Conservation (phyloP, 2,797 vertebrate genomes). For the Brachyrhaphis roseni region DNA sequence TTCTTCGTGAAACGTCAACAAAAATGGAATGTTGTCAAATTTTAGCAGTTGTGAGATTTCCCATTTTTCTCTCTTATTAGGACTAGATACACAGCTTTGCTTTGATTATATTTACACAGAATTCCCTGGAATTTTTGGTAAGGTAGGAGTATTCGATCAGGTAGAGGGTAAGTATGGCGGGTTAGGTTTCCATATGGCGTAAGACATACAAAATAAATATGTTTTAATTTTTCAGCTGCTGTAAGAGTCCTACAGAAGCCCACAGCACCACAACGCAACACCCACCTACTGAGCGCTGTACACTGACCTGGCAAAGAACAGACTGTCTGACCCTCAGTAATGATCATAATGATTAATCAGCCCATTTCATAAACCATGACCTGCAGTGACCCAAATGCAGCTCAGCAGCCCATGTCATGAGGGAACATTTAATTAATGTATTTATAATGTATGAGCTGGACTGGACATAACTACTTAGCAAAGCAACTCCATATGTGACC, state of each 20-base stretch:
- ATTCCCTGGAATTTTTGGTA: too few species aligned
- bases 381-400: neutral
- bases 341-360: neutral
- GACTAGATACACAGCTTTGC: too few species aligned
- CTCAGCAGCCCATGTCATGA: conserved; percentile 1
- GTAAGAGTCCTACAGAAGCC: too few species aligned
- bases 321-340: neutral
- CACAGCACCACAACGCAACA: too few species aligned
- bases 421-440: neutral
- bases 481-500: neutral
- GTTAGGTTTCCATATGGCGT: neutral
- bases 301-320: too few species aligned
- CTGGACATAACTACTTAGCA: neutral
- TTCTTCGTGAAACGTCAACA: too few species aligned
- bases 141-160: neutral
- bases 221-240: neutral
- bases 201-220: neutral
- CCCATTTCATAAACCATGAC: neutral
- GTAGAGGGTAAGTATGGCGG: neutral
- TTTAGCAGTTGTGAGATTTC: too few species aligned
- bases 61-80: too few species aligned
- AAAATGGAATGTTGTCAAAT: too few species aligned
- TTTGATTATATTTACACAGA: too few species aligned
- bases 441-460: neutral
- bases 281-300: too few species aligned